These are phyloP conservation scores for Drosophila setifemur DNA, from an alignment of 1,140 invertebrate species.

Conservation along the genomic window DNA sequence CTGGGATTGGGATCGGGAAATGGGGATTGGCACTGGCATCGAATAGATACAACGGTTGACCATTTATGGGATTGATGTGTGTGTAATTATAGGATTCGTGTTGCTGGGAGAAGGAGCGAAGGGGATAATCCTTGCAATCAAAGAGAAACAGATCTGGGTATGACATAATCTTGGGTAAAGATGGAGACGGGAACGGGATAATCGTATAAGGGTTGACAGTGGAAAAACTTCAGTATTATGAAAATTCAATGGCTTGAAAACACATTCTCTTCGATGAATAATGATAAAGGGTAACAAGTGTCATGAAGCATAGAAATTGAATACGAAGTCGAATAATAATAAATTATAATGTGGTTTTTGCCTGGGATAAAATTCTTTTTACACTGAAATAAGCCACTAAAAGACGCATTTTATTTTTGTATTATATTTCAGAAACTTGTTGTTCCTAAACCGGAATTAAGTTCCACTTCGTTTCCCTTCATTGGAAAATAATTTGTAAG, in stretches of 20 bases:
- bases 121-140: slow-evolving; percentile 33
- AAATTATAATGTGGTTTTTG: too few species aligned
- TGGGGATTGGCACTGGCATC: slow-evolving; percentile 5
- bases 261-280: too few species aligned
- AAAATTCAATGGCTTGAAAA: too few species aligned
- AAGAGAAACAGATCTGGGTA: slow-evolving; percentile 15
- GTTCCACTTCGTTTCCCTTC: neutral
- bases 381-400: too few species aligned
- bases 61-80: slow-evolving; percentile 53
- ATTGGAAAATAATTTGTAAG: neutral
- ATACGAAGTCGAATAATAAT: too few species aligned
- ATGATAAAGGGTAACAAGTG: too few species aligned
- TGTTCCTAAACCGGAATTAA: neutral
- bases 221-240: too few species aligned
- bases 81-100: slow-evolving; percentile 38
- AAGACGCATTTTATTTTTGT: too few species aligned
- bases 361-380: too few species aligned
- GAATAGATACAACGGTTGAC: slow-evolving; percentile 36
- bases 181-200: neutral
- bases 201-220: neutral
- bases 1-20: slow-evolving; percentile 7
- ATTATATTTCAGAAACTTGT: too few species aligned
- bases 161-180: slow-evolving; percentile 37
- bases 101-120: neutral
- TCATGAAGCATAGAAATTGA: too few species aligned